Percentiles rank a stretch among this genome's conserved stretches.
phyloP scores from a whole-genome alignment of 2,797 vertebrate species.

The Moxostoma hubbsi region DNA sequence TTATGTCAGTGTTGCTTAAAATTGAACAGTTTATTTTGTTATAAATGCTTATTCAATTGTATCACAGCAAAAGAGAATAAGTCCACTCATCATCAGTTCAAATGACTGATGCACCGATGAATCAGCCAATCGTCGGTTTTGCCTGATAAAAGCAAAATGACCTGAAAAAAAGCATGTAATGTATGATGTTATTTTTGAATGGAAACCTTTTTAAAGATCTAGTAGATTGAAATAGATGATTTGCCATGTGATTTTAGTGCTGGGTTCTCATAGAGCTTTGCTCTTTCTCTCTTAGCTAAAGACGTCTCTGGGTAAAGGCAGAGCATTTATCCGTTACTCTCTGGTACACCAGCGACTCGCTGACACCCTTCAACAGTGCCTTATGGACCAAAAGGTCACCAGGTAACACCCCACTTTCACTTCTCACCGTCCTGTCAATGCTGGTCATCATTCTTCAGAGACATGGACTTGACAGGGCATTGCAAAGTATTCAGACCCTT shows the following conservation, averaged over 20 bases:
- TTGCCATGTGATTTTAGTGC: too few relatives aligned
- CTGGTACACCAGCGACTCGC: slow-evolving; percentile 93
- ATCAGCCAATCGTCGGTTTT: too few relatives aligned
- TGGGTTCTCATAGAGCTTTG: not conserved
- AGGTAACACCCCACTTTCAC: slow-evolving; percentile 75
- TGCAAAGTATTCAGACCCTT: not conserved
- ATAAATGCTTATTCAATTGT: not conserved
- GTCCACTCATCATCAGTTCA: not conserved
- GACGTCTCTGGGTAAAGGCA: slow-evolving; percentile 92
- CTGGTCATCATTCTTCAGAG: not conserved
- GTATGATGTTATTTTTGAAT: too few relatives aligned
- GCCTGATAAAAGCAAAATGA: too few relatives aligned
- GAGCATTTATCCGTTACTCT: slow-evolving; percentile 94
- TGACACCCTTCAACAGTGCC: slow-evolving; percentile 94
- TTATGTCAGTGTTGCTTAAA: too few relatives aligned
- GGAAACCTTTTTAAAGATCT: not conserved
- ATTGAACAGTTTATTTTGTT: not conserved
- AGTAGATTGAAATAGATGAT: too few relatives aligned
- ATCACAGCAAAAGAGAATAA: too few relatives aligned
- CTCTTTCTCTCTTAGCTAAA: slow-evolving; percentile 79
- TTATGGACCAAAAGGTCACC: slow-evolving; percentile 92
- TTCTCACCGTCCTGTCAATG: not conserved
- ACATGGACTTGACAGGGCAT: not conserved
- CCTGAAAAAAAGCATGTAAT: too few relatives aligned
- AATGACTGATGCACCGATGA: too few relatives aligned